Evolutionary conservation across 2,888 invertebrate species (phyloP), one percentile per base, ranked within the genome.

Genomic region (Tetropium fuscum): DNA sequence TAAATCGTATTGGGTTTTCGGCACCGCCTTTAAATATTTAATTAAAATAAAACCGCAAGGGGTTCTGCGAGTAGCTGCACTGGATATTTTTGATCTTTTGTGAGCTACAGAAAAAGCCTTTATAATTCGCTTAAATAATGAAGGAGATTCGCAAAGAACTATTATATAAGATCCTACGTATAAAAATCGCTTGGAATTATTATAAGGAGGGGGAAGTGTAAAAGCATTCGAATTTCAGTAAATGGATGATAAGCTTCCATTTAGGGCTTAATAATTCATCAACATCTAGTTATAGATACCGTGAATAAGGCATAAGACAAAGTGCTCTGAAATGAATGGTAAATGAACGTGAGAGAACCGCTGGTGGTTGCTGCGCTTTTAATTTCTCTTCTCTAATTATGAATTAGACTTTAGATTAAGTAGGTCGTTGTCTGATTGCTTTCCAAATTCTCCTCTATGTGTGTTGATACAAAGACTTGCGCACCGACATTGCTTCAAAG

Each of bases 301-400:
- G 67, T 78, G 79, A 78, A 80, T 80, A 77, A 78, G 69, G 76
- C 73, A 79, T 79, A 76, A 78, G 76, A 76, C 78, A 78, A 78
- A 78, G 80, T 78, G 76, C 78, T 73, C 72, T 71, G 71, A 77
- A 76, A 78, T 77, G 79, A 78, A 79, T 78, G 70, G 75, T 58
- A 75, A 75, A 79, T 78, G 78, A 79, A 69, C 77, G 78, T 78
- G 78, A 74, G 78, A 78, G 77, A 53, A 54, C 51, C 43, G 13
- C 41, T 57, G 59, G 63, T 68, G 63, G 68, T 67, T 62, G 51
- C 47, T 70, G 64, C 69, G 66, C 74, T 72, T 71, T 74, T 74
- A 72, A 73, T 72, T 71, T 65, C 70, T 51, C 69, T 69, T 66
- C 55, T 65, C 69, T 69, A 71, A 69, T 71, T 70, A 69, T 69